phyloP scores from a whole-genome alignment of 2,797 vertebrate genomes.

The Dermochelys coriacea region DNA sequence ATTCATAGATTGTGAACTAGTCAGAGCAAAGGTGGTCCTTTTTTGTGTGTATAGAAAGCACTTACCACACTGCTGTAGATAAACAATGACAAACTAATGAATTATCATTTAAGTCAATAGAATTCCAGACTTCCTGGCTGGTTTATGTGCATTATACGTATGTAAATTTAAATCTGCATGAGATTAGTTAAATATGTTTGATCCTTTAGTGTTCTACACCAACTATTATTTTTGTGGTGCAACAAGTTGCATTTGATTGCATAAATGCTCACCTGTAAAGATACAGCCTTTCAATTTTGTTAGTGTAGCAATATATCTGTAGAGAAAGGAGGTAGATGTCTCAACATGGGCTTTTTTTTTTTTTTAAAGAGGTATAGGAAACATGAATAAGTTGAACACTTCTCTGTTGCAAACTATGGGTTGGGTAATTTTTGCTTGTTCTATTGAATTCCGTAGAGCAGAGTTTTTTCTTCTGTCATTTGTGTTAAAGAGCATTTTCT shows the following conservation, averaged over 20 bases:
- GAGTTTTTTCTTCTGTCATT: background rate
- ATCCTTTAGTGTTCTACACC: fast-evolving
- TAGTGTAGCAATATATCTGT: background rate
- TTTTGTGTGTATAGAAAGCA: background rate
- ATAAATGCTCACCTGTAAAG: background rate
- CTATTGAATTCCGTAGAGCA: background rate
- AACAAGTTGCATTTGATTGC: background rate
- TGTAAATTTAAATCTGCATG: background rate
- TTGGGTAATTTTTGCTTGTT: background rate
- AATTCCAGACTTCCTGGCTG: background rate
- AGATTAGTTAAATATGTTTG: background rate
- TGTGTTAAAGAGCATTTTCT: background rate
- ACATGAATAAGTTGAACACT: background rate
- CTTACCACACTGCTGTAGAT: background rate
- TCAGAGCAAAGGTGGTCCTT: background rate
- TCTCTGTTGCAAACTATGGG: background rate
- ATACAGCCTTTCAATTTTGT: background rate
- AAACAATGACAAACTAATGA: no score
- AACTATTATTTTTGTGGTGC: background rate
- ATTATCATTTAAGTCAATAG: background rate
- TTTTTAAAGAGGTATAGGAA: background rate
- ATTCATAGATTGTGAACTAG: background rate
- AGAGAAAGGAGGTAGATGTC: background rate
- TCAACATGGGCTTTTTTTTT: background rate
- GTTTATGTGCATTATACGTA: background rate